Percentiles rank a stretch among this genome's conserved stretches.
phyloP scores from a whole-genome alignment of 2,888 invertebrate genomes.

The Vandiemenella viatica region DNA sequence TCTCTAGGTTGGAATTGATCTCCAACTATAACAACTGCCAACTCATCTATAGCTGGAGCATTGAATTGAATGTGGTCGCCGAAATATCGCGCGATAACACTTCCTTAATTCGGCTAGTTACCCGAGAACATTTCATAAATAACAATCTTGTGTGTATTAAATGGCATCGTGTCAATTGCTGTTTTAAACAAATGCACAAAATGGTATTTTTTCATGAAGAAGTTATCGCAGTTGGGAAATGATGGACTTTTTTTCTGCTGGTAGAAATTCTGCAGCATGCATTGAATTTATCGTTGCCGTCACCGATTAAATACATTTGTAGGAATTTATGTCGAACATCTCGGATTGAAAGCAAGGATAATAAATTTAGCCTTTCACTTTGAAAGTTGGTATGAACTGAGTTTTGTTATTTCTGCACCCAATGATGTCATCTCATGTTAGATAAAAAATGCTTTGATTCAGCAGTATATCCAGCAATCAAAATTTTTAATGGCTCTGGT shows the following conservation, averaged over 20 bases:
- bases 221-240: conserved; percentile 1
- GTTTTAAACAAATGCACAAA: not conserved
- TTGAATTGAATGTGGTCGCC: too few species aligned
- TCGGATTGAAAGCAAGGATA: conserved; percentile 3
- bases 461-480: conserved; percentile 8
- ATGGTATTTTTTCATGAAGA: not conserved
- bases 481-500: conserved; percentile 11
- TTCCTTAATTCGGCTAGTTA: too few species aligned
- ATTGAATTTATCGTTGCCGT: conserved; percentile 3
- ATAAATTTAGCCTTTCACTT: too few species aligned
- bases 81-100: too few species aligned
- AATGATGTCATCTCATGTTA: too few species aligned
- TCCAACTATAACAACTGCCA: not conserved
- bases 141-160: too few species aligned
- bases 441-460: too few species aligned
- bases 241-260: not conserved
- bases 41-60: not conserved
- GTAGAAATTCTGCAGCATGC: conserved; percentile 4
- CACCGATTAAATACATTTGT: too few species aligned
- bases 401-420: too few species aligned
- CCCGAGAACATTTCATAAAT: too few species aligned
- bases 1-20: not conserved
- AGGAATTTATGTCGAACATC: conserved; percentile 1
- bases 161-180: too few species aligned
- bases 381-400: too few species aligned